phyloP scores from a whole-genome alignment of 1,140 invertebrate genomes.

The Metopolophium dirhodum region DNA sequence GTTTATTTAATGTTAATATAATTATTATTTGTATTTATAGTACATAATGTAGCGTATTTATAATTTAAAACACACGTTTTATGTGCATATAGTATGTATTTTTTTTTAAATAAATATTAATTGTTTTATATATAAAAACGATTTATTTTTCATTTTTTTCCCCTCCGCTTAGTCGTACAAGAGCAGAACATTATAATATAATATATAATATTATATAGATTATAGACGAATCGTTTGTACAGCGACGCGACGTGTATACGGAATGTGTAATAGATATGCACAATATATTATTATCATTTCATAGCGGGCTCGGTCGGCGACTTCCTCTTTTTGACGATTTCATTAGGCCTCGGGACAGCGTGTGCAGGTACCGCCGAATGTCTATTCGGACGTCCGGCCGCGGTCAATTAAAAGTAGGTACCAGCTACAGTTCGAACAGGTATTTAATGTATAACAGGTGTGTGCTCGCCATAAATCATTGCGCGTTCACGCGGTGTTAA shows the following conservation, averaged over 20 bases:
- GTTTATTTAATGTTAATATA: slow-evolving; percentile 18
- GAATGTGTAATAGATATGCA: not conserved
- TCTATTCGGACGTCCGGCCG: not conserved
- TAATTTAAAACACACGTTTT: not conserved
- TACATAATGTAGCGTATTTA: not conserved
- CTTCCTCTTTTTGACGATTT: slow-evolving; percentile 20
- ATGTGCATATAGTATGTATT: not conserved
- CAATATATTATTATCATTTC: not conserved
- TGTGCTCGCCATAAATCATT: not conserved
- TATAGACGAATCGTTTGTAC: not conserved
- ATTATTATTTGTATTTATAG: slow-evolving; percentile 22
- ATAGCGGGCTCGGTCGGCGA: not conserved
- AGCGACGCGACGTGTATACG: not conserved
- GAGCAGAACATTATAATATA: not conserved
- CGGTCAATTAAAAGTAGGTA: slow-evolving; percentile 24
- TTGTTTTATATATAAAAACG: not conserved
- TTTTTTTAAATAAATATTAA: not conserved
- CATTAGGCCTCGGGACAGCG: not conserved
- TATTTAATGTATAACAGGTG: not conserved
- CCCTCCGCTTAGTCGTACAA: not conserved
- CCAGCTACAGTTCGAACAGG: not conserved
- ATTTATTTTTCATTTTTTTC: not conserved
- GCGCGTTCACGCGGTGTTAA: not conserved
- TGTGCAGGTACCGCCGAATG: not conserved
- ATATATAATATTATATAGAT: no score